phyloP scores from a whole-genome alignment of 2,888 invertebrate genomes.

The Leptura quadrifasciata region DNA sequence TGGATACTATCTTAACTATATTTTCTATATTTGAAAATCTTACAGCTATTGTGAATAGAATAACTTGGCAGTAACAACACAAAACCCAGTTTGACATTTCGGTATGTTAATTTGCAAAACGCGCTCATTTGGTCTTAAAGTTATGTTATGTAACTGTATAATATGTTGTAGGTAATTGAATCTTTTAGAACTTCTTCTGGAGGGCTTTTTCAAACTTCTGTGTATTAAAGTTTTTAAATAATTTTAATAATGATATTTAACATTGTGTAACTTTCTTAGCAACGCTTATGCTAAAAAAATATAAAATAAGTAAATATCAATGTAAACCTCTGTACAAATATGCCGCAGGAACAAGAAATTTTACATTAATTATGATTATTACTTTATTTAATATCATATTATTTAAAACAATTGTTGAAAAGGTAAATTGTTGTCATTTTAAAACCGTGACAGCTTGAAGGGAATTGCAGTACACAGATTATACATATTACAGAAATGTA shows the following conservation, averaged over 20 bases:
- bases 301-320: not conserved
- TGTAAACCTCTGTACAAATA: not conserved
- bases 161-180: too few species aligned
- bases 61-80: too few species aligned
- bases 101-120: too few species aligned
- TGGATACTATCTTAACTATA: too few species aligned
- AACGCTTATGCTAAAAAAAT: not conserved
- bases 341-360: not conserved
- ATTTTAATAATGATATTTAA: not conserved
- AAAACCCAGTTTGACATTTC: too few species aligned
- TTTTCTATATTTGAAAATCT: too few species aligned
- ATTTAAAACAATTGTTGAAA: not conserved
- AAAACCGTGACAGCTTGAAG: conserved; percentile 4
- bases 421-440: conserved; percentile 2
- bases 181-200: too few species aligned
- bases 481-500: not conserved
- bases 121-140: too few species aligned
- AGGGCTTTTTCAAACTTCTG: too few species aligned
- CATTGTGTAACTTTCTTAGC: not conserved
- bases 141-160: too few species aligned
- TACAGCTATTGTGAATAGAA: too few species aligned
- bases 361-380: not conserved
- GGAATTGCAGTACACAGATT: not conserved
- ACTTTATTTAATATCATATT: not conserved
- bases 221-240: not conserved